phyloP scores from a whole-genome alignment of 2,888 invertebrate genomes.

The Plusia festucae region DNA sequence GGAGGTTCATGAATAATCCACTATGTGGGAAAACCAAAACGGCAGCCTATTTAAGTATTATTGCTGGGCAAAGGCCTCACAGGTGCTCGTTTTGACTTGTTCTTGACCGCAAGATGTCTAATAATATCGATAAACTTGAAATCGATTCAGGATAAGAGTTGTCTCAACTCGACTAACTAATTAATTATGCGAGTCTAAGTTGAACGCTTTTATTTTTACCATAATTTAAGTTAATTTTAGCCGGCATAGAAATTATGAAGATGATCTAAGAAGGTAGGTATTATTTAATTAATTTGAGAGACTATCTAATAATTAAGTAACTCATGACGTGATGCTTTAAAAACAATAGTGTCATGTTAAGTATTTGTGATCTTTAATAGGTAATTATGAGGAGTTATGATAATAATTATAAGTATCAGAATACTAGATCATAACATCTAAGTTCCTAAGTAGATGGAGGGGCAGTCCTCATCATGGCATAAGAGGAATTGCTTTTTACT shows the following conservation, averaged over 20 bases:
- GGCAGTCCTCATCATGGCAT: no score
- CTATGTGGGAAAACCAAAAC: conserved; percentile 58
- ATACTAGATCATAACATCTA: no score
- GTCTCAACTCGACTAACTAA: conserved; percentile 27
- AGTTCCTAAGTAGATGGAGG: no score
- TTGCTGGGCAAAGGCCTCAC: conserved; percentile 44
- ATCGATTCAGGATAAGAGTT: conserved; percentile 21
- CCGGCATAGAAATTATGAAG: neutral
- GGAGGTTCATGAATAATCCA: conserved; percentile 54
- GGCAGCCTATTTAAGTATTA: conserved; percentile 38
- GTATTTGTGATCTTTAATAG: neutral
- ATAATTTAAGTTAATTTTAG: neutral
- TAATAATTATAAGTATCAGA: no score
- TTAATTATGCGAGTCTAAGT: conserved; percentile 9
- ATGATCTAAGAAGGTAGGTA: neutral
- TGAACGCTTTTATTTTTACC: conserved; percentile 12
- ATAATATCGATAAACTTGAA: conserved; percentile 31
- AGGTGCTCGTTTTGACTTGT: conserved; percentile 45
- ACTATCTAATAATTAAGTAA: neutral
- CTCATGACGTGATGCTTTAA: neutral
- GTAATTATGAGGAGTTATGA: conserved; percentile 11
- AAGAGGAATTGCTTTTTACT: no score
- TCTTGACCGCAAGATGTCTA: conserved; percentile 28
- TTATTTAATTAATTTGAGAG: neutral
- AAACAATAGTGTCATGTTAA: conserved; percentile 12